Percentiles rank a stretch among this genome's conserved stretches.
Conservation (phyloP, 2,113 vertebrate species). For the Patagioenas fasciata region DNA sequence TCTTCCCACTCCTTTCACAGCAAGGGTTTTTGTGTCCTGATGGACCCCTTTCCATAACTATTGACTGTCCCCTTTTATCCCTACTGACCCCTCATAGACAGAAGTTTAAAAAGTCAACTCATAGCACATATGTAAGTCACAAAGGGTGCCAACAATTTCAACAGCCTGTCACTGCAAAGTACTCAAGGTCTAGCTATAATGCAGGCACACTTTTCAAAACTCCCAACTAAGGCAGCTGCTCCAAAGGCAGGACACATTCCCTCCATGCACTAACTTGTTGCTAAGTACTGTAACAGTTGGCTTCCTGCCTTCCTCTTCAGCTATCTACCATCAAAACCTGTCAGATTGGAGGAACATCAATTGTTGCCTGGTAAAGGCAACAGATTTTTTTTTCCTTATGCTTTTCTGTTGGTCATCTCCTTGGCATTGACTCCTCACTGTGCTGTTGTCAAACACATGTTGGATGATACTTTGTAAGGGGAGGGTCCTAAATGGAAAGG, state of each 20-base stretch:
- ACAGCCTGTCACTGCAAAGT: background rate
- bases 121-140: background rate
- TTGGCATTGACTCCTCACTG: background rate
- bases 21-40: background rate
- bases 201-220: slow-evolving; percentile 5
- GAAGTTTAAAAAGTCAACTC: background rate
- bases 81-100: background rate
- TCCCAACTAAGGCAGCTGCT: slow-evolving; percentile 30
- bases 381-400: slow-evolving; percentile 10
- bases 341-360: slow-evolving; percentile 66
- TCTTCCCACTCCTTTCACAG: background rate
- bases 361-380: slow-evolving; percentile 65
- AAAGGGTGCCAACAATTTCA: slow-evolving; percentile 2
- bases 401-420: slow-evolving; percentile 44
- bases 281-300: slow-evolving; percentile 63
- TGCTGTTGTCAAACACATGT: slow-evolving; percentile 7
- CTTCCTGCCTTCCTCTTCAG: slow-evolving; percentile 70
- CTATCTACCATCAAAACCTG: slow-evolving; percentile 64
- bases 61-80: background rate
- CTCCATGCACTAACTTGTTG: slow-evolving; percentile 16
- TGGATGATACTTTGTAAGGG: background rate
- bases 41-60: background rate
- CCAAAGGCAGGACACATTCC: slow-evolving; percentile 48
- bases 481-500: background rate
- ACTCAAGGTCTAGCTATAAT: background rate